phyloP scores from a whole-genome alignment of 2,113 vertebrate species.

The Chauna torquata region DNA sequence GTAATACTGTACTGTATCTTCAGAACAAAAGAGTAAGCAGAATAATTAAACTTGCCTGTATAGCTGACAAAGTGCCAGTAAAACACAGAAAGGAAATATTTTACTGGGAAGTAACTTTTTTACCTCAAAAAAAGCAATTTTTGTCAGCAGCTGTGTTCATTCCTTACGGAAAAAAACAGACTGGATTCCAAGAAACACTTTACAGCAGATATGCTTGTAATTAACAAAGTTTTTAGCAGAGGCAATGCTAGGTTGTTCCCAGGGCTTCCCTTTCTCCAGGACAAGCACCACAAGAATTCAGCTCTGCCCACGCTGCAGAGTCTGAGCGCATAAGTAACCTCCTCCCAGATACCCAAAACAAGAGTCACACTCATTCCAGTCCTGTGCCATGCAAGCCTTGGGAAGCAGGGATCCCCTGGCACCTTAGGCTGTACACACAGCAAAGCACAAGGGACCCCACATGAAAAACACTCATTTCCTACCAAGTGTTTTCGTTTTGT shows the following conservation, averaged over 20 bases:
- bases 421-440: not conserved
- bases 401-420: not conserved
- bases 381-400: not conserved
- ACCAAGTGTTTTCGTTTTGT: not conserved
- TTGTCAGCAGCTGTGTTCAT: not conserved
- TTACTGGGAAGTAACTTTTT: conserved; percentile 12
- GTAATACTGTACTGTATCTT: not conserved
- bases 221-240: not conserved
- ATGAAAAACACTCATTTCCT: not conserved
- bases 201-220: not conserved
- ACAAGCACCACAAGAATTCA: not conserved
- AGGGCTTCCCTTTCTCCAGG: not conserved
- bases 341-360: not conserved
- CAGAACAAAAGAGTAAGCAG: conserved; percentile 17
- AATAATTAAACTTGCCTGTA: not conserved
- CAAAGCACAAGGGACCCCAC: not conserved
- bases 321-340: not conserved
- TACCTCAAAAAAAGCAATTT: conserved; percentile 15
- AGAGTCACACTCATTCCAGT: not conserved
- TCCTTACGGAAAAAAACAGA: not conserved
- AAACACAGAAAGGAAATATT: not conserved
- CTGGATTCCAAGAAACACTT: not conserved
- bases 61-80: conserved; percentile 6
- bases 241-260: not conserved
- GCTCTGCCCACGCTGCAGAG: not conserved